phyloP scores from a whole-genome alignment of 2,113 vertebrate species.

The Gallinago undulata region DNA sequence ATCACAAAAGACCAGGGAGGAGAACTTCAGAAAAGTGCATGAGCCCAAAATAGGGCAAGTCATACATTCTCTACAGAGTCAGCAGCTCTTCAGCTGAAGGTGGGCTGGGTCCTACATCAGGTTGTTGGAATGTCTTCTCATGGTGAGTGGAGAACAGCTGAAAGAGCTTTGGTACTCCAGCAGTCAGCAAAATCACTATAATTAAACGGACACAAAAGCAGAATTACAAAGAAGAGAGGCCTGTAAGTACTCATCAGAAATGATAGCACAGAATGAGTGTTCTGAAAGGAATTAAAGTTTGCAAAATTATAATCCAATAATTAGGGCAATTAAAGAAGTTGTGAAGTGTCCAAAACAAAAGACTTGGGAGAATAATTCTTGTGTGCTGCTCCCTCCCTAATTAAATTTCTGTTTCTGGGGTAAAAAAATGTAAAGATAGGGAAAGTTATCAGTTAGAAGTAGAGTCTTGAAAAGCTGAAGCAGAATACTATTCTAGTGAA shows the following conservation, averaged over 20 bases:
- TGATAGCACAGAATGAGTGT: background rate
- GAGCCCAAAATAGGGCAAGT: background rate
- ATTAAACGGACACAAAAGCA: slow-evolving; percentile 5
- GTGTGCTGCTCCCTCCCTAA: background rate
- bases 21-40: background rate
- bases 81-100: background rate
- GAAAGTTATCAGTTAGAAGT: background rate
- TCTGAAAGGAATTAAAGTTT: background rate
- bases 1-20: background rate
- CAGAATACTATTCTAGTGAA: background rate
- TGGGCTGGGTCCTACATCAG: background rate
- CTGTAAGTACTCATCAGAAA: background rate
- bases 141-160: background rate
- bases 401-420: background rate
- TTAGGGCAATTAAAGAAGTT: background rate
- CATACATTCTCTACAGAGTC: background rate
- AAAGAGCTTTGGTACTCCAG: background rate
- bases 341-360: background rate
- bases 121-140: background rate
- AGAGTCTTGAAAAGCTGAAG: background rate
- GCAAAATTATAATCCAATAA: slow-evolving; percentile 29
- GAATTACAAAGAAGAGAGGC: background rate
- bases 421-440: background rate
- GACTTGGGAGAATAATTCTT: background rate
- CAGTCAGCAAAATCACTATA: background rate